Percentiles rank a stretch among this genome's conserved stretches.
phyloP scores from a whole-genome alignment of 2,888 invertebrate species.

The Oegoconia quadripuncta region DNA sequence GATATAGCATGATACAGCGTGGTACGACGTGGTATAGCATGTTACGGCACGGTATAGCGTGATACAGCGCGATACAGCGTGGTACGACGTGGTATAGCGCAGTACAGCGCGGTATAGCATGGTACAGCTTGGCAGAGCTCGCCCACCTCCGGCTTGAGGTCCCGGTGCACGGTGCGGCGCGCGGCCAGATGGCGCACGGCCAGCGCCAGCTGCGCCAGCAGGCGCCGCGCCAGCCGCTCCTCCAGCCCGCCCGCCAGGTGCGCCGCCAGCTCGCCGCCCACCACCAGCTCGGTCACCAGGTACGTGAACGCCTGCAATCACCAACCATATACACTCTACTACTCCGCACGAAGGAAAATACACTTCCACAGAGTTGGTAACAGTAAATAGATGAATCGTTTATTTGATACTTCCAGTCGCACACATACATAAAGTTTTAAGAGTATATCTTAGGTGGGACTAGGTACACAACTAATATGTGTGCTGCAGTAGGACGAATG shows the following conservation, averaged over 20 bases:
- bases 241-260: constrained; percentile 82
- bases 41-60: no score
- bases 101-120: no score
- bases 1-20: no score
- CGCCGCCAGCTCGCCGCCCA: constrained; percentile 87
- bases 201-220: constrained; percentile 89
- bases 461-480: no score
- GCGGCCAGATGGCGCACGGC: constrained; percentile 93
- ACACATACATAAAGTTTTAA: no score
- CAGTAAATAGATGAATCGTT: no score
- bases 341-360: background rate
- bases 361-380: no score
- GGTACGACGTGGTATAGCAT: background rate
- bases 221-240: constrained; percentile 87
- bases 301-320: constrained; percentile 88
- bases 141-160: constrained; percentile 94
- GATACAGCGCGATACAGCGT: no score
- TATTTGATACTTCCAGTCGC: no score
- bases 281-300: constrained; percentile 91
- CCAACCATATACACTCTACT: background rate
- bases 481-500: no score
- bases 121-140: background rate
- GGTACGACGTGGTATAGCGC: no score
- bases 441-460: no score
- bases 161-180: constrained; percentile 92